Conservation (phyloP, 1,140 invertebrate species). For the Aleiodes sp. region DNA sequence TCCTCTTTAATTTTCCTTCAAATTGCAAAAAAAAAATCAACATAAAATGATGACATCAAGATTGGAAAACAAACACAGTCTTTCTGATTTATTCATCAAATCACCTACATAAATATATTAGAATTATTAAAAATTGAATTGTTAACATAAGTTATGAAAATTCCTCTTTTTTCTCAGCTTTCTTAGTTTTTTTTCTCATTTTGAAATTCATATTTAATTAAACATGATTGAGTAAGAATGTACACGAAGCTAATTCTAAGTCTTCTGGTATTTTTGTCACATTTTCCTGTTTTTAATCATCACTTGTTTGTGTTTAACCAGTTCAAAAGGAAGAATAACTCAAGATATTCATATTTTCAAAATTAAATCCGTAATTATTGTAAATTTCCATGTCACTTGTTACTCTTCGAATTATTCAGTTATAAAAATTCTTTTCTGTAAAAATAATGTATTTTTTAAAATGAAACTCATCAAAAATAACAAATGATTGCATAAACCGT, state of each 20-base stretch:
- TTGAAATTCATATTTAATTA: not conserved
- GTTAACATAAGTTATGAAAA: conserved; percentile 45
- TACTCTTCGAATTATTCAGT: too few species aligned
- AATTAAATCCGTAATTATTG: too few species aligned
- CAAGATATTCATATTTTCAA: too few species aligned
- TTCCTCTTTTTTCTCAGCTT: not conserved
- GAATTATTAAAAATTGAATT: conserved; percentile 49
- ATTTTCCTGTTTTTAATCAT: not conserved
- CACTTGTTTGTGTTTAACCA: not conserved
- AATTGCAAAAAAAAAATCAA: too few species aligned
- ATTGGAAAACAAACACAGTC: conserved; percentile 49
- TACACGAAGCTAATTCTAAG: conserved; percentile 52
- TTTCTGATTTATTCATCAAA: conserved; percentile 54
- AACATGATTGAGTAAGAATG: conserved; percentile 43
- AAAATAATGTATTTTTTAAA: not conserved
- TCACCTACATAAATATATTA: conserved; percentile 55
- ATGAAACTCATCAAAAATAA: too few species aligned
- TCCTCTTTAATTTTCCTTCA: too few species aligned
- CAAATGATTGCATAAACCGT: too few species aligned
- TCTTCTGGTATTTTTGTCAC: not conserved
- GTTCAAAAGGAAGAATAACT: too few species aligned
- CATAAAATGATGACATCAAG: not conserved
- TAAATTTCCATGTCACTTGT: too few species aligned
- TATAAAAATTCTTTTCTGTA: too few species aligned
- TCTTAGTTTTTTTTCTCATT: not conserved